Evolutionary conservation across 2,113 vertebrate genomes (phyloP).

Genomic region (Arvicanthis niloticus): DNA sequence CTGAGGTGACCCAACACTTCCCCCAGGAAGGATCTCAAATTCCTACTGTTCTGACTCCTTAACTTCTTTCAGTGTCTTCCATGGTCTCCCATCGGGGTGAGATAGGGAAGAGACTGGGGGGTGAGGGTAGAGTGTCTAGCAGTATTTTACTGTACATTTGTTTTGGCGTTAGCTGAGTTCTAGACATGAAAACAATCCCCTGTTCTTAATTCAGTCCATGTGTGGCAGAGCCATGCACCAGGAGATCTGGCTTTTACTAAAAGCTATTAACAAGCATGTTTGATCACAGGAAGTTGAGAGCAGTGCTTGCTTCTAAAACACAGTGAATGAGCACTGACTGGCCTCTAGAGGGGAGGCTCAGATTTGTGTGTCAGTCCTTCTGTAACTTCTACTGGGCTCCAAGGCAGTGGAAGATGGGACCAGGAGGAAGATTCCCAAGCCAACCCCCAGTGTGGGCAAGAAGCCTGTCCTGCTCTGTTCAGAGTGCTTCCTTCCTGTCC

Average conservation of each 20-base stretch:
- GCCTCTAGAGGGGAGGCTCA: background rate
- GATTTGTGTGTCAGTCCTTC: background rate
- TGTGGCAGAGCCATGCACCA: constrained; percentile 36
- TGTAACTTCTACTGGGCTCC: constrained; percentile 15
- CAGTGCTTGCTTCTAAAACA: constrained; percentile 64
- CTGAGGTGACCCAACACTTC: background rate
- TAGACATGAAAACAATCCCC: constrained; percentile 74
- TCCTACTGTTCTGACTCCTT: background rate
- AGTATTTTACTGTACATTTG: constrained; percentile 59
- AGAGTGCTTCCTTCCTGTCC: constrained; percentile 73
- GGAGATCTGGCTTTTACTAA: constrained; percentile 70
- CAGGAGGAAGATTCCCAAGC: background rate
- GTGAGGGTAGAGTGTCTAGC: background rate
- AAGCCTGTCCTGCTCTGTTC: background rate
- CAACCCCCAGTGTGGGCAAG: constrained; percentile 12
- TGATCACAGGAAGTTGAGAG: constrained; percentile 74
- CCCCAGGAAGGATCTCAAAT: background rate
- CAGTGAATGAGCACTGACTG: background rate
- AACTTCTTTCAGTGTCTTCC: background rate
- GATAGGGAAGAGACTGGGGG: background rate
- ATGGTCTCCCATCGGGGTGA: constrained; percentile 33
- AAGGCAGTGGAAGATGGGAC: background rate
- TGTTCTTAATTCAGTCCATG: constrained; percentile 80
- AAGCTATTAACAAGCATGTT: constrained; percentile 72
- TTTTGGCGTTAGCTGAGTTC: constrained; percentile 75